Evolutionary conservation across 2,113 vertebrate species (phyloP).

Genomic region (Piprites chloris): DNA sequence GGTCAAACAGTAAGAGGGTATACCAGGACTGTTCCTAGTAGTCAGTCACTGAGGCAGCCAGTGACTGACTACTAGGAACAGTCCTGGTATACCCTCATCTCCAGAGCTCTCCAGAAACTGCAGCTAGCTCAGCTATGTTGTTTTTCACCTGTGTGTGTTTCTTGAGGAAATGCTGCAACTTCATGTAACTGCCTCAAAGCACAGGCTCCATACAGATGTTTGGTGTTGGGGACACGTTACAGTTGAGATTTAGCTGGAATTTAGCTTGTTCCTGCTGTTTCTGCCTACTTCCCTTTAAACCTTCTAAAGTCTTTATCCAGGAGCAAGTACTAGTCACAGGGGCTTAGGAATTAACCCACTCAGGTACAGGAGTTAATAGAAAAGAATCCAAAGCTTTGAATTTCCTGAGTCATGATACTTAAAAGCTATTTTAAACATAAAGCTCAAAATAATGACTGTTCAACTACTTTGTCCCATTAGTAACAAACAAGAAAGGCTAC

Average conservation of each 20-base stretch:
- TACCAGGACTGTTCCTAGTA: not conserved
- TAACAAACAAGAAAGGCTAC: not conserved
- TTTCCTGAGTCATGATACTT: not conserved
- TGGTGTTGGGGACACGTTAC: not conserved
- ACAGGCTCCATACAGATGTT: not conserved
- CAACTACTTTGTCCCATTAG: not conserved
- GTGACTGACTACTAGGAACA: too few species aligned
- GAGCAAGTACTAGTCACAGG: not conserved
- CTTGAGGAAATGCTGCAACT: not conserved
- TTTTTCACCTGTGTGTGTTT: not conserved
- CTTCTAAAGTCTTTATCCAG: not conserved
- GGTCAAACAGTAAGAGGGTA: not conserved
- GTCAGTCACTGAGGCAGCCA: not conserved
- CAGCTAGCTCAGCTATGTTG: not conserved
- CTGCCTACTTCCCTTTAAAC: not conserved
- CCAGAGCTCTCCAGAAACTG: not conserved
- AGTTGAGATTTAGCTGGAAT: not conserved
- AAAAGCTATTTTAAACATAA: not conserved
- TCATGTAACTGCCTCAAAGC: not conserved
- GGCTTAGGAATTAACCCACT: not conserved
- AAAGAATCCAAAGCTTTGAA: not conserved
- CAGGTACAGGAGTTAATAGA: not conserved
- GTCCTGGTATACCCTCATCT: too few species aligned
- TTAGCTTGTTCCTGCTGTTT: not conserved
- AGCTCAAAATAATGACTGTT: not conserved